These are phyloP conservation scores for Cyanoderma ruficeps DNA, from an alignment of 2,113 vertebrate genomes.

Conservation along the genomic window DNA sequence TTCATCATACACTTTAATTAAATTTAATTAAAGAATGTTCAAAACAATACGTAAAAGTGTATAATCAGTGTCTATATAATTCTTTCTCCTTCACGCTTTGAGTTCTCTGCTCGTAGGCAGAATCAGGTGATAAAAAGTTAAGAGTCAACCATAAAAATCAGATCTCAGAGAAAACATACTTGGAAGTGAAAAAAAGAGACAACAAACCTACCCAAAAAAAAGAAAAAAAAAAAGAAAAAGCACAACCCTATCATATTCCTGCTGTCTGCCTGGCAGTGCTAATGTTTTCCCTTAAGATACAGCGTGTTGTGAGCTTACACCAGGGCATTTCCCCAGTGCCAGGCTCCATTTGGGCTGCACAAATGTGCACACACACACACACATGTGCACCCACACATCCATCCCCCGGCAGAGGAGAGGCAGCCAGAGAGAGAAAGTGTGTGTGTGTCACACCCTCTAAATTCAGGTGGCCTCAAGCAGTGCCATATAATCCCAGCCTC, in stretches of 20 bases:
- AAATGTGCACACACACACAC: neutral
- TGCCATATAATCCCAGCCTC: conserved; percentile 75
- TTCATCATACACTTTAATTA: conserved; percentile 15
- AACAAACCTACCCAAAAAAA: neutral
- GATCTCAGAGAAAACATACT: neutral
- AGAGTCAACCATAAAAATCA: conserved; percentile 21
- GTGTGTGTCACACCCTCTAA: conserved; percentile 69
- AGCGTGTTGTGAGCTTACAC: neutral
- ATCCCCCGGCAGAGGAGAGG: neutral
- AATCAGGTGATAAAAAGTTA: conserved; percentile 49
- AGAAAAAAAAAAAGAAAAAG: neutral
- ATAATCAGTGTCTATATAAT: neutral
- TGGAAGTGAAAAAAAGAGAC: neutral
- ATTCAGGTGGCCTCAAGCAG: conserved; percentile 76
- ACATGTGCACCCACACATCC: neutral
- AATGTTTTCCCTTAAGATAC: neutral
- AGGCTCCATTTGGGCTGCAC: neutral
- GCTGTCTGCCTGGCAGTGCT: neutral
- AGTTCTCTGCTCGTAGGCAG: neutral
- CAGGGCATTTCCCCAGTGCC: neutral
- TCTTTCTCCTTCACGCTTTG: neutral
- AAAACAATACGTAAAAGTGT: neutral
- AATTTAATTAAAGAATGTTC: conserved; percentile 52
- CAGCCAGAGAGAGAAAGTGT: conserved; percentile 3
- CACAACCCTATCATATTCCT: neutral